These are phyloP conservation scores for Fukomys damarensis DNA, from an alignment of 2,113 vertebrate species.

Conservation along the genomic window DNA sequence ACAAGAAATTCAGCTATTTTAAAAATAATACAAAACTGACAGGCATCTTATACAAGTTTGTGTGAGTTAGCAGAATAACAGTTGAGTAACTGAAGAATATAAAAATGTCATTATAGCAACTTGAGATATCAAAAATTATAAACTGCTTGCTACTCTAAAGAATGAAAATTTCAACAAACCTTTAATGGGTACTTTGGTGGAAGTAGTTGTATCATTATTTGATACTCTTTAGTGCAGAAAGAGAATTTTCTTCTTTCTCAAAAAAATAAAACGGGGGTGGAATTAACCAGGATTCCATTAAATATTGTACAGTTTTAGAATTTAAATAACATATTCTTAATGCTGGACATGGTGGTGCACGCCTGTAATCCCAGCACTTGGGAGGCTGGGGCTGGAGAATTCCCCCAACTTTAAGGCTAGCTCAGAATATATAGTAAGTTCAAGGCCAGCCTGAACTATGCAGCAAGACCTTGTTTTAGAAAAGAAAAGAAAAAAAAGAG, in stretches of 20 bases:
- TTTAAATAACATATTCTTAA: background rate
- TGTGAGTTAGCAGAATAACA: background rate
- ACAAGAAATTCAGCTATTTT: background rate
- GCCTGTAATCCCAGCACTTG: background rate
- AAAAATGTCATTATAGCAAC: constrained; percentile 33
- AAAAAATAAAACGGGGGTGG: background rate
- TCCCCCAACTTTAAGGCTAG: background rate
- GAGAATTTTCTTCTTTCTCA: background rate
- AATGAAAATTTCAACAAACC: constrained; percentile 35
- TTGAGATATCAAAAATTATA: constrained; percentile 42
- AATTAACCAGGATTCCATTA: background rate
- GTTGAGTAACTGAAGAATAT: background rate
- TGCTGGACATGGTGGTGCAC: background rate
- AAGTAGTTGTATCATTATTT: background rate
- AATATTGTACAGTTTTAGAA: background rate
- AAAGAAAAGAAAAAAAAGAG: background rate
- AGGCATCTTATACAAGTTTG: constrained; percentile 2
- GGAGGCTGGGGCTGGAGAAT: background rate
- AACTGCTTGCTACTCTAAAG: background rate
- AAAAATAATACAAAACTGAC: background rate
- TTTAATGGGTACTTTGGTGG: background rate
- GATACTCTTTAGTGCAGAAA: constrained; percentile 1
- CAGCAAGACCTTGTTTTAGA: background rate
- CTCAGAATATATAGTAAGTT: background rate
- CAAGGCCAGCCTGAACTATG: background rate